Evolutionary conservation across 2,888 invertebrate genomes (phyloP), one percentile per base, ranked within the genome.

Genomic region (Tholera decimalis): DNA sequence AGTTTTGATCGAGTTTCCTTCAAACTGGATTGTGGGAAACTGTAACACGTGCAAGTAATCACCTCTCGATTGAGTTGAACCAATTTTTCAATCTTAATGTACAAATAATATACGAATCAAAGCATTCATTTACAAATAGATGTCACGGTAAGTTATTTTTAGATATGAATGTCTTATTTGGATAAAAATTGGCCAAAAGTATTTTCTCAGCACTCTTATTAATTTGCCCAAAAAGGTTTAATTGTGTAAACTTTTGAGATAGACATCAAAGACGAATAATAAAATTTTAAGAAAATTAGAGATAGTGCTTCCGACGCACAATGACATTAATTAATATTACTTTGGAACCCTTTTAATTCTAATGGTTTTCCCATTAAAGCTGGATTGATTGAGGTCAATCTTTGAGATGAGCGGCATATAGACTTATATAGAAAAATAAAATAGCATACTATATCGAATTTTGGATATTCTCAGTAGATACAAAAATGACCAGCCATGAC

Each of bases 41-140:
- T 50, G 77, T 72, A 88, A 87, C 92, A 92, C 92, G 92, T 88
- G 92, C 87, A 87, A 85, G 84, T 76, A 86, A 91, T 92, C 83
- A 85, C 70, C 55, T 67, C 55, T 62, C 59, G 65, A 76, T 80
- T 87, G 82, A 86, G 86, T 85, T 75, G 69, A 76, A 60, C 70
- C 75, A 85, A 85, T 85, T 87, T 86, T 85, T 72, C n/a, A 77
- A 73, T 85, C 85, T 83, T 86, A 84, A 87, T 84, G 86, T 88
- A 88, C 85, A n/a, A 76, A 57, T 60, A 50, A 54, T 75, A 30
- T 44, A 46, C 22, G 53, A 55, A 64, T 70, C 26, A 51, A n/a
- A 55, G 41, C 50, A 55, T 74, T 50, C 30, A 39, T 28, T 43
- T 5, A 56, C 9, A 44, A 53, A 50, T 37, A 54, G 30, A 61